Evolutionary conservation across 1,140 invertebrate species (phyloP).

Genomic region (Aculops lycopersici): DNA sequence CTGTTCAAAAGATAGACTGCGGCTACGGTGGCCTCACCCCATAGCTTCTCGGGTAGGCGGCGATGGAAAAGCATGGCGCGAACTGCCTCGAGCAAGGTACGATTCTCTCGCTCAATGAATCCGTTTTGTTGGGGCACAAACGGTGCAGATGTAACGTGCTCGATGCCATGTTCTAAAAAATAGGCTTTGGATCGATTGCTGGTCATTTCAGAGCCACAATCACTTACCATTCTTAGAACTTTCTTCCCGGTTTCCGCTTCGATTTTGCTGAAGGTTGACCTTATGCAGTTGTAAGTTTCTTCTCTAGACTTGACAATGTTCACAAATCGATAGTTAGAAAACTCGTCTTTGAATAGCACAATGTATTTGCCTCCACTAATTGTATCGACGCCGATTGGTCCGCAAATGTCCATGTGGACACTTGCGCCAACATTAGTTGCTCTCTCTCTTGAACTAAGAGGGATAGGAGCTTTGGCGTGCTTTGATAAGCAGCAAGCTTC

Average conservation of each 20-base stretch:
- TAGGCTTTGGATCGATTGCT: not conserved
- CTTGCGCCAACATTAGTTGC: slow-evolving; percentile 2
- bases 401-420: slow-evolving; percentile 9
- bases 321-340: slow-evolving; percentile 2
- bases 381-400: slow-evolving; percentile 5
- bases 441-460: slow-evolving; percentile 1
- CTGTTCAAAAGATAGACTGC: not conserved
- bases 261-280: not conserved
- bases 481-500: slow-evolving; percentile 1
- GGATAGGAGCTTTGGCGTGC: not conserved
- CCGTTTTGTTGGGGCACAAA: not conserved
- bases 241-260: not conserved
- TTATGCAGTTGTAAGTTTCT: slow-evolving; percentile 3
- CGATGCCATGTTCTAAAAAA: not conserved
- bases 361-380: slow-evolving; percentile 8
- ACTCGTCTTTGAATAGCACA: slow-evolving; percentile 11
- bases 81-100: not conserved
- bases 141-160: not conserved
- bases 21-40: not conserved
- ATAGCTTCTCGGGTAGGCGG: not conserved
- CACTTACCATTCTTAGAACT: not conserved
- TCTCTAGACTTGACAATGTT: slow-evolving; percentile 7
- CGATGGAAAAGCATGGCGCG: not conserved
- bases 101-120: not conserved
- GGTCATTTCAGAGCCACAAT: not conserved